A percentile compares a stretch with the other conserved stretches of the same genome.
phyloP scores from a whole-genome alignment of 2,888 invertebrate species.

The Ametastegia equiseti region DNA sequence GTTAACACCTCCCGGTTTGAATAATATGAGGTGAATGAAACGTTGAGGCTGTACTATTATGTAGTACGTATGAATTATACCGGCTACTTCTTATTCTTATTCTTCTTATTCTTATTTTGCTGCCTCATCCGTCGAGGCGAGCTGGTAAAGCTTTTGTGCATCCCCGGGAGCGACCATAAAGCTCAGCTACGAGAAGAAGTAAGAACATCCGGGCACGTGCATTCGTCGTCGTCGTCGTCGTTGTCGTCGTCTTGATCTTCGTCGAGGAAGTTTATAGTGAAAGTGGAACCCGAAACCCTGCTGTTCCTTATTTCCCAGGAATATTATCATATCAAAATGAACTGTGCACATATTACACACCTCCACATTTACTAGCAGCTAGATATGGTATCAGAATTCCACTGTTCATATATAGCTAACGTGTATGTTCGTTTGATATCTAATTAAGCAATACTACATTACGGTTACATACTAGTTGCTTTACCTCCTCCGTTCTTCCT shows the following conservation, averaged over 20 bases:
- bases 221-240: background rate
- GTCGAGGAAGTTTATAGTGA: background rate
- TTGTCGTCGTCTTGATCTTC: background rate
- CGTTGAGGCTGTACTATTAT: background rate
- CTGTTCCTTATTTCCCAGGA: background rate
- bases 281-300: slow-evolving; percentile 17
- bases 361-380: too few relatives aligned
- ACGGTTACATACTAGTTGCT: too few relatives aligned
- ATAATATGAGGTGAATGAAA: slow-evolving; percentile 3
- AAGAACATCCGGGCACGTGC: slow-evolving; percentile 41
- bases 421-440: background rate
- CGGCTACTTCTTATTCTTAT: background rate
- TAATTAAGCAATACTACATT: background rate
- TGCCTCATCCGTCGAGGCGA: background rate
- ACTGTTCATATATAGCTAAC: background rate
- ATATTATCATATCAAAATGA: background rate
- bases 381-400: background rate
- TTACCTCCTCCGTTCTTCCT: too few relatives aligned
- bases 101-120: background rate
- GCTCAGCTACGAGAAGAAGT: background rate
- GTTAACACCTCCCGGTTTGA: background rate
- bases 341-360: background rate
- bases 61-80: background rate
- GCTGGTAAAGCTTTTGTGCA: background rate
- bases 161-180: background rate